Evolutionary conservation across 2,888 invertebrate genomes (phyloP).

Genomic region (Lithophane socia): DNA sequence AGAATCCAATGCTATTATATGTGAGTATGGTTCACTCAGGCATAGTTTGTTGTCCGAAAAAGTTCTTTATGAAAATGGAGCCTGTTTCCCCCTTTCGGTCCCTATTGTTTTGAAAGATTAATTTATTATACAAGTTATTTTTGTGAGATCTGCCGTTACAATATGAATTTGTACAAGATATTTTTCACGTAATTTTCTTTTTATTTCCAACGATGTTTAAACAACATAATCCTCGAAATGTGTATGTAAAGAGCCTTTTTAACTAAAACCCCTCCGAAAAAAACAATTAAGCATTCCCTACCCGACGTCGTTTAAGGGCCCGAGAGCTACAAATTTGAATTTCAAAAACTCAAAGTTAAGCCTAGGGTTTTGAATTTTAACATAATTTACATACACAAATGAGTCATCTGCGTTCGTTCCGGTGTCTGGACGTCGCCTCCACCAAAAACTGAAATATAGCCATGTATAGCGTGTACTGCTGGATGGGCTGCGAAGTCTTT

Average conservation of each 20-base stretch:
- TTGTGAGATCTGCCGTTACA: background rate
- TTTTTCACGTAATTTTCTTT: conserved; percentile 37
- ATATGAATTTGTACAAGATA: conserved; percentile 19
- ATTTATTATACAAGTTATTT: background rate
- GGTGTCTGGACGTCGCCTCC: conserved; percentile 62
- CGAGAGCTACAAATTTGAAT: conserved; percentile 75
- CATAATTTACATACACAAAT: conserved; percentile 81
- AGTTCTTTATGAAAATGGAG: no score
- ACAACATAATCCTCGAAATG: conserved; percentile 50
- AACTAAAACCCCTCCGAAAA: conserved; percentile 55
- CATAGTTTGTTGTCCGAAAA: background rate
- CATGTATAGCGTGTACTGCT: conserved; percentile 37
- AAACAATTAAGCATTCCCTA: conserved; percentile 73
- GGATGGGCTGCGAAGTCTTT: conserved; percentile 14
- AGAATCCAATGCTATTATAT: background rate
- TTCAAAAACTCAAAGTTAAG: conserved; percentile 74
- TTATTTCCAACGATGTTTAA: conserved; percentile 31
- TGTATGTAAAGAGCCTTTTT: conserved; percentile 51
- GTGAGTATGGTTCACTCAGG: background rate
- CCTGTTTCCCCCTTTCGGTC: background rate
- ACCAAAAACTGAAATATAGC: conserved; percentile 49
- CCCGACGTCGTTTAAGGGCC: conserved; percentile 68
- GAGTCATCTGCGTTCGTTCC: conserved; percentile 79
- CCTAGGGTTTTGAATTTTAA: conserved; percentile 76
- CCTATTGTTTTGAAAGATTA: background rate